phyloP scores from a whole-genome alignment of 1,140 invertebrate genomes.

The Orchesella cincta region DNA sequence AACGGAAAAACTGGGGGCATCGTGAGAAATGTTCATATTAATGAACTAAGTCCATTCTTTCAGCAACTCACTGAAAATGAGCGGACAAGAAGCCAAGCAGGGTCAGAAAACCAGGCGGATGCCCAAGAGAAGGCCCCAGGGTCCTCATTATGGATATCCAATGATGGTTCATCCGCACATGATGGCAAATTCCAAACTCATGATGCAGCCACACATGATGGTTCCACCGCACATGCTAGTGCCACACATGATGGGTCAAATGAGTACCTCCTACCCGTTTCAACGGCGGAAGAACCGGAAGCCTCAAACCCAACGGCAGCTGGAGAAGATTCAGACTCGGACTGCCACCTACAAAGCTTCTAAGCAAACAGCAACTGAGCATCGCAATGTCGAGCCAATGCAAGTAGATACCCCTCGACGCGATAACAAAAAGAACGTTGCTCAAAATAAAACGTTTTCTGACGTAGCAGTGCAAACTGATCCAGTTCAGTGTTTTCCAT shows the following conservation, averaged over 20 bases:
- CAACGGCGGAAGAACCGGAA: neutral
- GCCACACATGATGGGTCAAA: too few species aligned
- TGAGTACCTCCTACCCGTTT: too few species aligned
- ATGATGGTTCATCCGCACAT: too few species aligned
- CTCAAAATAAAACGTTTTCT: neutral
- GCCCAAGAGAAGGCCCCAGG: neutral
- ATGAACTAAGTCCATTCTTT: neutral
- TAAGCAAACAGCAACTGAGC: neutral
- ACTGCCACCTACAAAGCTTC: neutral
- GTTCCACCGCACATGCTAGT: too few species aligned
- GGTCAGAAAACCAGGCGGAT: constrained; percentile 4
- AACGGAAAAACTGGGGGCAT: neutral
- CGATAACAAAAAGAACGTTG: neutral
- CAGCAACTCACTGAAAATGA: neutral
- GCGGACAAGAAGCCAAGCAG: too few species aligned
- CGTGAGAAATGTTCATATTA: neutral
- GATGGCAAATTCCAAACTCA: too few species aligned
- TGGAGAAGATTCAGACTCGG: neutral
- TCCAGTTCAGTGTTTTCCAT: neutral
- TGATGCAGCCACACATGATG: too few species aligned
- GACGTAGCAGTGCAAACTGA: neutral
- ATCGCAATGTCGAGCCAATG: neutral
- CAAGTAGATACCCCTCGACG: neutral
- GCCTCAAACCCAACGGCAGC: neutral
- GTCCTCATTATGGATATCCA: too few species aligned